These are phyloP conservation scores for Clunio marinus DNA, from an alignment of 2,888 invertebrate genomes.

Conservation along the genomic window DNA sequence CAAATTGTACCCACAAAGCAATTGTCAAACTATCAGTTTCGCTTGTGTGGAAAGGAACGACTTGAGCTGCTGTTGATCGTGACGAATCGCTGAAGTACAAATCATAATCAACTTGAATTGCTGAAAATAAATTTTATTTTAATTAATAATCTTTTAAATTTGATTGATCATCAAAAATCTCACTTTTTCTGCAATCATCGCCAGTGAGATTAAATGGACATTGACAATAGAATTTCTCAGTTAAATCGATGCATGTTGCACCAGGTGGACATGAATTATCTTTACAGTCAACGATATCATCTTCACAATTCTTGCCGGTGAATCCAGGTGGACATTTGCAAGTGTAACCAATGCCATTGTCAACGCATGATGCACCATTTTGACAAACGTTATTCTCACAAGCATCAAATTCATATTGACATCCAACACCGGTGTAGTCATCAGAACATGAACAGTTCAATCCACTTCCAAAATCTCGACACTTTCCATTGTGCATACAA, in stretches of 20 bases:
- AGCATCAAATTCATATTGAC: slow-evolving; percentile 90
- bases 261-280: slow-evolving; percentile 92
- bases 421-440: slow-evolving; percentile 82
- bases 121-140: slow-evolving; percentile 54
- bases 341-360: slow-evolving; percentile 77
- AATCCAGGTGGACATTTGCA: slow-evolving; percentile 81
- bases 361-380: slow-evolving; percentile 88
- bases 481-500: slow-evolving; percentile 93
- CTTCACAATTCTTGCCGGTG: slow-evolving; percentile 79
- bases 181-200: slow-evolving; percentile 92
- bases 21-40: slow-evolving; percentile 76
- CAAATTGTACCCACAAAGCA: slow-evolving; percentile 95
- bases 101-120: slow-evolving; percentile 97
- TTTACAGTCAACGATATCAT: slow-evolving; percentile 86
- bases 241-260: slow-evolving; percentile 86
- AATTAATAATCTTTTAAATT: slow-evolving; percentile 16
- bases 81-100: slow-evolving; percentile 89
- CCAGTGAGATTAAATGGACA: slow-evolving; percentile 97
- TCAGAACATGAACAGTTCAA: slow-evolving; percentile 88
- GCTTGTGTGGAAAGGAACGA: slow-evolving; percentile 82
- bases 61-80: slow-evolving; percentile 86
- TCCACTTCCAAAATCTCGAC: slow-evolving; percentile 93
- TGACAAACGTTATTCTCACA: slow-evolving; percentile 86
- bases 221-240: slow-evolving; percentile 88
- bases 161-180: no score